Conservation (phyloP, 2,888 invertebrate genomes). For the Pachycephus smyrnensis region DNA sequence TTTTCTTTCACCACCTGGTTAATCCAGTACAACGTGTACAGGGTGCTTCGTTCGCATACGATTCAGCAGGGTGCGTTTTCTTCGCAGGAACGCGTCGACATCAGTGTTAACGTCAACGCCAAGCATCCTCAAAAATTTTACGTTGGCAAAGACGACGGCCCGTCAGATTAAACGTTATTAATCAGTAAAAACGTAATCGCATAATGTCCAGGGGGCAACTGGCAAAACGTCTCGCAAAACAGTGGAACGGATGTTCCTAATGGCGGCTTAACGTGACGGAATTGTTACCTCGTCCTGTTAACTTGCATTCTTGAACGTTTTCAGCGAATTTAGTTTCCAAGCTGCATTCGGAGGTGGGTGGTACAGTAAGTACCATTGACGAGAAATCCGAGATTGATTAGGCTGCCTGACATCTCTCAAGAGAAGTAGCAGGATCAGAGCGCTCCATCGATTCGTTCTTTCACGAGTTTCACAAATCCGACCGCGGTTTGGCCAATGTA, state of each 20-base stretch:
- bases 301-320: neutral
- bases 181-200: neutral
- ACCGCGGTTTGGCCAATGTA: conserved; percentile 30
- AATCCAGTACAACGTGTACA: neutral
- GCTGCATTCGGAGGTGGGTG: neutral
- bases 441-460: neutral
- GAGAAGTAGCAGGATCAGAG: neutral
- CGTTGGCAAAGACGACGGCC: neutral
- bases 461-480: conserved; percentile 33
- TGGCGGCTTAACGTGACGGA: neutral
- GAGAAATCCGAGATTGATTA: neutral
- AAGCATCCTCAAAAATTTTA: neutral
- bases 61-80: neutral
- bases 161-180: no score
- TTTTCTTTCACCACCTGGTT: neutral
- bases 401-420: neutral
- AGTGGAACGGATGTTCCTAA: neutral
- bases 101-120: neutral
- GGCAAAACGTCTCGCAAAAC: neutral
- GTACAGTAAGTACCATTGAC: neutral
- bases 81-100: no score
- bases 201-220: neutral
- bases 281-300: neutral
- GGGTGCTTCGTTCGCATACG: neutral
- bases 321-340: neutral